Evolutionary conservation across 1,140 invertebrate genomes (phyloP).

Genomic region (Tyrophagus putrescentiae): DNA sequence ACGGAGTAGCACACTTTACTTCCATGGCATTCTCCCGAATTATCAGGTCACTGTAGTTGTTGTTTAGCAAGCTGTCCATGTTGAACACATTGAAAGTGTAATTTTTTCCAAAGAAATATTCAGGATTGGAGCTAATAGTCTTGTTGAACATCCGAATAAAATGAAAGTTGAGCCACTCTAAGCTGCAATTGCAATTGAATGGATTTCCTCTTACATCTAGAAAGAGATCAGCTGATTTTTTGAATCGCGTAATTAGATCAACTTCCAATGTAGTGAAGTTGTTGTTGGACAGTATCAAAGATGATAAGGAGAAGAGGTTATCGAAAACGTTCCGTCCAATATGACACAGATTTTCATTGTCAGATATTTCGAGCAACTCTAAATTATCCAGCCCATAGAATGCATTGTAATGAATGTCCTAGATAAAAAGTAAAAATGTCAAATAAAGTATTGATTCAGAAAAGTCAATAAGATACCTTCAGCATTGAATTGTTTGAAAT

Average conservation of each 20-base stretch:
- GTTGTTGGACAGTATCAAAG: constrained; percentile 37
- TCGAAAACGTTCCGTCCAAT: constrained; percentile 55
- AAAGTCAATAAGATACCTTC: neutral
- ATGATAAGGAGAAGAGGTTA: constrained; percentile 49
- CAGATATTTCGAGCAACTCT: constrained; percentile 48
- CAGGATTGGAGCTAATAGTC: neutral
- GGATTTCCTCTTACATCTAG: constrained; percentile 58
- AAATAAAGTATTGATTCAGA: constrained; percentile 6
- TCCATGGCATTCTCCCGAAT: neutral
- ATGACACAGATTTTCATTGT: constrained; percentile 25
- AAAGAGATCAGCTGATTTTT: constrained; percentile 26
- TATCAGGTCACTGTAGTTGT: constrained; percentile 6
- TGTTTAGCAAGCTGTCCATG: neutral
- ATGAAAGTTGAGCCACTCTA: constrained; percentile 49
- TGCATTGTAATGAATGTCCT: constrained; percentile 30
- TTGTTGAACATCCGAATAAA: constrained; percentile 17
- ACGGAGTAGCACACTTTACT: constrained; percentile 3
- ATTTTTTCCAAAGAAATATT: constrained; percentile 11
- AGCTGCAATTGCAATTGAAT: constrained; percentile 66
- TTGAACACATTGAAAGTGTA: neutral
- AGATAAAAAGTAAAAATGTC: constrained; percentile 24
- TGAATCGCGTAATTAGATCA: constrained; percentile 22
- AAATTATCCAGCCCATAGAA: constrained; percentile 40
- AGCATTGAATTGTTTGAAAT: neutral
- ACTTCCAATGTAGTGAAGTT: constrained; percentile 23